Base-by-base conservation (phyloP, 2,113 vertebrate species). In the Regulus satrapa region DNA sequence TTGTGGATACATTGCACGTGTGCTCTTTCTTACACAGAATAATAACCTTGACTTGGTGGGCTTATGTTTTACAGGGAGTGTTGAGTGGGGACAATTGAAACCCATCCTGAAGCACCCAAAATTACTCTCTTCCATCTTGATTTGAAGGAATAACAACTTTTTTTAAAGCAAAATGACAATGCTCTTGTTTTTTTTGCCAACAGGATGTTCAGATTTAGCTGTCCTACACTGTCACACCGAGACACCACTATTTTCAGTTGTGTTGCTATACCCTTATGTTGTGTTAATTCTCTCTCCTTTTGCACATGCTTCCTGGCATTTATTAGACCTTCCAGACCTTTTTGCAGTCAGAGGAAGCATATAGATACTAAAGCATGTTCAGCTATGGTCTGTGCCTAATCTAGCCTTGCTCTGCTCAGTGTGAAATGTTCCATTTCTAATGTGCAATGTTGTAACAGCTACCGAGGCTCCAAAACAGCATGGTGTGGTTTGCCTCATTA, bases 291-390 rank as follows among this genome's bases (percentile, higher is more conserved):
- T 66, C 2, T 72, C 56, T 76, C 18, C 32, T 80, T 86, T 41
- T 67, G 28, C 15, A 3, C 54, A 26, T 10, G 2, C 29, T 67
- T 69, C 9, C 25, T 28, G 63, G 28, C 6, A 6, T 63, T 85
- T 61, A 15, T 75, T 18, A 52, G 18, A 31, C 25, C 23, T 92
- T 28, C 8, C 59, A 69, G 68, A 38, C 25, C 8, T 58, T n/a
- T 23, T 5, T 43, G 15, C 4, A 1, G 24, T 81, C 58, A 31
- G 7, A 55, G 68, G 76, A 21, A 64, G n/a, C 0, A 0, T 18
- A 40, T 18, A 40, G 49, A 14, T 54, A 18, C 41, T 56, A 1
- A 67, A 62, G 18, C 12, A 3, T 18, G 10, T 45, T 88, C n/a
- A 26, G 45, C 54, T 64, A 0, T 26, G n/a, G 12, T 52, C 54